Base-by-base conservation (phyloP, 2,797 vertebrate species). In the Salarias fasciatus region DNA sequence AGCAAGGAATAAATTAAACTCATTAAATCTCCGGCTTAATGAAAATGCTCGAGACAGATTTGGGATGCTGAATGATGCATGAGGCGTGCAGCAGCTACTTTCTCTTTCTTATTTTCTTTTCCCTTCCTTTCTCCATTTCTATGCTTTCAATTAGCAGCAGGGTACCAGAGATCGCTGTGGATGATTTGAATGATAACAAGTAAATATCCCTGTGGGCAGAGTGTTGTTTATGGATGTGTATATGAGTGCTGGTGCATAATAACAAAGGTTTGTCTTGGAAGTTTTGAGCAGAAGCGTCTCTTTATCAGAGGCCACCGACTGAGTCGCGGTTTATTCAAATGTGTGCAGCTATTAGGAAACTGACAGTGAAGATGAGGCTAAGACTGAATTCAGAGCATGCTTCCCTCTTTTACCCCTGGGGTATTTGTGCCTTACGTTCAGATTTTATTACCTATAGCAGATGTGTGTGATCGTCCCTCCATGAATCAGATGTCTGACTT, bases 11-110 rank as follows among this genome's bases (percentile, higher is more conserved):
- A 72, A 54, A 80, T 75, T 48, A 45, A 63, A 69, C 53, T 69
- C 35, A 63, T 85, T 73, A 71, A 66, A 62, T 72, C 33, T 46
- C 3, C 2, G 53, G 44, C 59, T 78, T 72, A 77, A 77, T 77
- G 46, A 75, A 84, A 83, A 68, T 9, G 15, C 68, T 69, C 28
- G 11, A 55, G 53, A 79, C 59, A 43, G 60, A 66, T 64, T 38
- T 41, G 30, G 50, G 76, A 74, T 69, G 42, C 44, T 75, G 53
- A 75, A 82, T 56, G 74, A 82, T 77, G 44, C 69, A 68, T 70
- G 63, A 76, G 56, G 48, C 50, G 44, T 28, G 54, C 31, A 13
- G 41, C 42, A 35, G 37, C 57, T 61, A 11, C 5, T 35, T 35
- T 58, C 10, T 10, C 5, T 8, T 10, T 10, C 11, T 63, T 67